These are phyloP conservation scores for Mystacides longicornis DNA, from an alignment of 2,888 invertebrate genomes.

Conservation along the genomic window DNA sequence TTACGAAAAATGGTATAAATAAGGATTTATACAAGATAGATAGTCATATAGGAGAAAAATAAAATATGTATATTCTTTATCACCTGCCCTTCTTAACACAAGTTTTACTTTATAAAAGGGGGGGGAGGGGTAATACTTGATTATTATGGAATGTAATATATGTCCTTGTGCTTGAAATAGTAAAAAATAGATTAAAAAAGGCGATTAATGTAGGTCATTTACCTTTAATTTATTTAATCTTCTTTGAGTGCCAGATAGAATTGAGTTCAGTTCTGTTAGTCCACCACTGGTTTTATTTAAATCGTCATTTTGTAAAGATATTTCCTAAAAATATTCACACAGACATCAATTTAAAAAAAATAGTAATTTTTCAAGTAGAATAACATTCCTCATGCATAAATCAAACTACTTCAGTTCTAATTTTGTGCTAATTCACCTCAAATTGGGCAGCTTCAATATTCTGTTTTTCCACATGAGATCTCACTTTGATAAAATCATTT, in stretches of 20 bases:
- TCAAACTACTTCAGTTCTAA: neutral
- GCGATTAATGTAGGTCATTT: constrained; percentile 15
- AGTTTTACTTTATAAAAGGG: too few species aligned
- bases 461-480: constrained; percentile 42
- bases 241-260: constrained; percentile 73
- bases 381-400: neutral
- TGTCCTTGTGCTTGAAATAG: neutral
- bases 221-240: constrained; percentile 83
- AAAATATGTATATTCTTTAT: too few species aligned
- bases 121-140: too few species aligned
- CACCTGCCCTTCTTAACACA: too few species aligned
- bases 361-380: neutral
- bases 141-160: too few species aligned
- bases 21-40: too few species aligned
- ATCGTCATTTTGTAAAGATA: constrained; percentile 51
- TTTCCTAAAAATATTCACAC: constrained; percentile 28
- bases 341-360: neutral
- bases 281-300: constrained; percentile 63
- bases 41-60: too few species aligned
- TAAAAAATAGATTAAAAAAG: neutral
- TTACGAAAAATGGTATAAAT: too few species aligned
- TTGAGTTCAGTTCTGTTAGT: constrained; percentile 71
- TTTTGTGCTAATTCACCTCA: constrained; percentile 25
- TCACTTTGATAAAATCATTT: constrained; percentile 56
- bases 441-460: constrained; percentile 47